Conservation (phyloP, 2,888 invertebrate species). For the Heteromyza rotundicornis region DNA sequence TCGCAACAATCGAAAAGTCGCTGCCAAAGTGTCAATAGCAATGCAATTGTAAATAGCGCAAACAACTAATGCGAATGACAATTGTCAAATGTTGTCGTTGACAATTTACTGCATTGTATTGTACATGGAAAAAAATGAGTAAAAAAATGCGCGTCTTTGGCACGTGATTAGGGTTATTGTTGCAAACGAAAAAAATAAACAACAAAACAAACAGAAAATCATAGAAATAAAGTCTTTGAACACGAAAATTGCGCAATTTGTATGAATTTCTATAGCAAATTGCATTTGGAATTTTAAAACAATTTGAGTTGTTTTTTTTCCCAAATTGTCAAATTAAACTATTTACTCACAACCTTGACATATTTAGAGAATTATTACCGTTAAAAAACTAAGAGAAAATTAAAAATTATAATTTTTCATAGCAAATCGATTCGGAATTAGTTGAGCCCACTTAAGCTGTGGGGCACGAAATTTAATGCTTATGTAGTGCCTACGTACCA, state of each 20-base stretch:
- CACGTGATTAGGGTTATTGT: slow-evolving; percentile 48
- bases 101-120: slow-evolving; percentile 29
- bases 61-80: neutral
- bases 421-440: neutral
- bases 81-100: neutral
- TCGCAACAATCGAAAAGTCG: neutral
- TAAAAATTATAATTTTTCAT: neutral
- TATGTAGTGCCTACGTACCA: too few species aligned
- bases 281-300: slow-evolving; percentile 25
- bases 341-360: slow-evolving; percentile 22
- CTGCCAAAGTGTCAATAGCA: slow-evolving; percentile 18
- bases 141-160: slow-evolving; percentile 34
- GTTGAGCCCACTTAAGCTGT: neutral
- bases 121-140: slow-evolving; percentile 29
- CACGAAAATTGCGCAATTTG: neutral
- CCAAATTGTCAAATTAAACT: too few species aligned
- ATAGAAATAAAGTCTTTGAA: too few species aligned
- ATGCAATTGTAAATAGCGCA: neutral
- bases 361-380: neutral
- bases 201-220: too few species aligned
- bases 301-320: neutral
- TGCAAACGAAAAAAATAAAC: neutral
- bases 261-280: neutral
- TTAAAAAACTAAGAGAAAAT: neutral
- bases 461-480: too few species aligned